A percentile compares a stretch with the other conserved stretches of the same genome.
Conservation (phyloP, 2,113 vertebrate genomes). For the Pleuronectes platessa region DNA sequence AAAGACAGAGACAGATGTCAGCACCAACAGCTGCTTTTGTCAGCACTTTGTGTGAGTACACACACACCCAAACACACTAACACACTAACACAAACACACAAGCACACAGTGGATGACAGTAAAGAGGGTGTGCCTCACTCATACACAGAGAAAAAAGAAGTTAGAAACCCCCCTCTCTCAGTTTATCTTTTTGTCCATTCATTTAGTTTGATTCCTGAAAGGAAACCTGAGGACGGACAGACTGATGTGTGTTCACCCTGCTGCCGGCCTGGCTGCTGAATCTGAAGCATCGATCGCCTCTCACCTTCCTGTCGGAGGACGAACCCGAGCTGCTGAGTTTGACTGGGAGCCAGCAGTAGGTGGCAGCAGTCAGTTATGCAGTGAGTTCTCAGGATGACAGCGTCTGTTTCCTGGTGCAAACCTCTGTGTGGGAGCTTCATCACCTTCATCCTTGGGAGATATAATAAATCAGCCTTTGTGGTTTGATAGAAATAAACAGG, state of each 20-base stretch:
- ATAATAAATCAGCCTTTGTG: background rate
- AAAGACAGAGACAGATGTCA: slow-evolving; percentile 76
- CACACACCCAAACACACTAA: slow-evolving; percentile 21
- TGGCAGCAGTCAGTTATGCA: slow-evolving; percentile 78
- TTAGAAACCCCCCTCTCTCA: background rate
- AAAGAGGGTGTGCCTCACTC: background rate
- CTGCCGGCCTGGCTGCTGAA: slow-evolving; percentile 26
- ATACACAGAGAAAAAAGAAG: slow-evolving; percentile 6
- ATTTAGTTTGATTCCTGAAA: slow-evolving; percentile 26
- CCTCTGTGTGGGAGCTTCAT: background rate
- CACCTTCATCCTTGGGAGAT: background rate
- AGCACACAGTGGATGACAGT: slow-evolving; percentile 21
- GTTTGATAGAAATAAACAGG: background rate
- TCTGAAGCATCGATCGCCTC: slow-evolving; percentile 68
- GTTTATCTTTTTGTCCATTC: slow-evolving; percentile 20
- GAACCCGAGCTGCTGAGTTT: slow-evolving; percentile 26
- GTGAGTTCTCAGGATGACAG: slow-evolving; percentile 34
- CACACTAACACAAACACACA: slow-evolving; percentile 25
- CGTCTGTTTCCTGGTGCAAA: background rate
- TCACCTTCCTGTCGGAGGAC: slow-evolving; percentile 65
- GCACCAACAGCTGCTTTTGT: slow-evolving; percentile 69
- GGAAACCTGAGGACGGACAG: slow-evolving; percentile 53
- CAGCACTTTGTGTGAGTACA: slow-evolving; percentile 64
- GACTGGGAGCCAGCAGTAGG: slow-evolving; percentile 69
- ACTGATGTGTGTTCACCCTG: slow-evolving; percentile 28